A percentile compares a stretch with the other conserved stretches of the same genome.
These are phyloP conservation scores for Plectrocnemia conspersa DNA, from an alignment of 1,140 invertebrate species.

Conservation along the genomic window DNA sequence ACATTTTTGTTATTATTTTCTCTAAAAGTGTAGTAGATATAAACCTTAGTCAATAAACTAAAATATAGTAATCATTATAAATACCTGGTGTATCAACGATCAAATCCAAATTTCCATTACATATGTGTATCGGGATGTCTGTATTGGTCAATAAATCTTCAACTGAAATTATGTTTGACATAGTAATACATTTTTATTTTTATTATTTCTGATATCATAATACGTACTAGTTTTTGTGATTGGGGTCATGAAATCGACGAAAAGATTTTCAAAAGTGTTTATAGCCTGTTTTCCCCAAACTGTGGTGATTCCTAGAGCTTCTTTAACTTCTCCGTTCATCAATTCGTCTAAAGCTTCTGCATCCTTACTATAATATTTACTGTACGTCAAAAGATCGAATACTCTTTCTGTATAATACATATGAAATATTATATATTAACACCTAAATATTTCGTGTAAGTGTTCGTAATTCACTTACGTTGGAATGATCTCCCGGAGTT, in stretches of 20 bases:
- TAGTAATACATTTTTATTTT: not conserved
- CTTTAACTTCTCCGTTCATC: slow-evolving; percentile 68
- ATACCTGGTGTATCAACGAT: slow-evolving; percentile 38
- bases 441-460: too few relatives aligned
- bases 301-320: slow-evolving; percentile 58
- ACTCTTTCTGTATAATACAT: slow-evolving; percentile 23
- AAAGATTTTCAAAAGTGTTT: slow-evolving; percentile 59
- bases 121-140: slow-evolving; percentile 38
- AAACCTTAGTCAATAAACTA: too few relatives aligned
- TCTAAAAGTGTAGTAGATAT: too few relatives aligned
- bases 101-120: slow-evolving; percentile 39
- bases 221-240: slow-evolving; percentile 61
- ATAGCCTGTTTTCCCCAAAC: slow-evolving; percentile 58
- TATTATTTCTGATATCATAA: not conserved
- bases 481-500: not conserved
- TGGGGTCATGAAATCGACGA: slow-evolving; percentile 80
- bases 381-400: slow-evolving; percentile 3
- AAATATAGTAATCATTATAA: not conserved
- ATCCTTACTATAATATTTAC: slow-evolving; percentile 32
- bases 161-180: slow-evolving; percentile 29
- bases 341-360: slow-evolving; percentile 44
- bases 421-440: too few relatives aligned
- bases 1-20: too few relatives aligned
- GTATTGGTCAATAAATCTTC: slow-evolving; percentile 39
- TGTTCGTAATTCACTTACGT: too few relatives aligned